A percentile compares a stretch with the other conserved stretches of the same genome.
These are phyloP conservation scores for Octonoba sinensis DNA, from an alignment of 2,888 invertebrate species.

Conservation along the genomic window DNA sequence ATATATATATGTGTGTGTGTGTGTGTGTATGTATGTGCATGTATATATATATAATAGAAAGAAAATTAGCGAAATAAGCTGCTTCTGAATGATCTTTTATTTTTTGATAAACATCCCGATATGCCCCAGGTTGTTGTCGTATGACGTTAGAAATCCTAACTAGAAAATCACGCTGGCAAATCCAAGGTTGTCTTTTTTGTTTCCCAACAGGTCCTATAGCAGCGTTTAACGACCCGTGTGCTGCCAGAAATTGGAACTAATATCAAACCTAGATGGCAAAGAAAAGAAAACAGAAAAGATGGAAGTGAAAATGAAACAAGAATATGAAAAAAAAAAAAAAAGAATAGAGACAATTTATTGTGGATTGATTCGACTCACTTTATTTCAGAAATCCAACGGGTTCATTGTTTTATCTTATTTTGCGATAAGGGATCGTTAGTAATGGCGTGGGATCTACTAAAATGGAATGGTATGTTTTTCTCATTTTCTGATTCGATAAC, in stretches of 20 bases:
- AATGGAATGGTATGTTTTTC: conserved; percentile 25
- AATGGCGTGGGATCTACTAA: conserved; percentile 17
- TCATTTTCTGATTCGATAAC: not conserved
- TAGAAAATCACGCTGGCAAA: no score
- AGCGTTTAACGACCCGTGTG: conserved; percentile 42
- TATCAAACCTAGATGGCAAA: conserved; percentile 41
- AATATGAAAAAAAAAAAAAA: conserved; percentile 9
- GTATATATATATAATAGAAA: no score
- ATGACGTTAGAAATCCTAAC: no score
- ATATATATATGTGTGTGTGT: no score
- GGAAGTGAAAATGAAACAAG: conserved; percentile 3
- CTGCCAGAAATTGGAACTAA: conserved; percentile 54
- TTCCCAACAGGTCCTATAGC: conserved; percentile 31
- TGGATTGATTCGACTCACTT: conserved; percentile 26
- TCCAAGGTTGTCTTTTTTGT: no score
- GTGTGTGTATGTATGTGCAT: no score
- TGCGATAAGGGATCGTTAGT: conserved; percentile 43
- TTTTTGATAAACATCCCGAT: no score
- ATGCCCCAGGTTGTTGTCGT: no score
- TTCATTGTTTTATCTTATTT: conserved; percentile 43
- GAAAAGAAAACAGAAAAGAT: conserved; percentile 17
- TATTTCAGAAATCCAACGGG: conserved; percentile 33
- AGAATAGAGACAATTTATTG: conserved; percentile 18
- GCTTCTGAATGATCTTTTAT: no score
- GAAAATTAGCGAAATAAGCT: no score